Conservation (phyloP, 1,140 invertebrate species). For the Dryas iulia region DNA sequence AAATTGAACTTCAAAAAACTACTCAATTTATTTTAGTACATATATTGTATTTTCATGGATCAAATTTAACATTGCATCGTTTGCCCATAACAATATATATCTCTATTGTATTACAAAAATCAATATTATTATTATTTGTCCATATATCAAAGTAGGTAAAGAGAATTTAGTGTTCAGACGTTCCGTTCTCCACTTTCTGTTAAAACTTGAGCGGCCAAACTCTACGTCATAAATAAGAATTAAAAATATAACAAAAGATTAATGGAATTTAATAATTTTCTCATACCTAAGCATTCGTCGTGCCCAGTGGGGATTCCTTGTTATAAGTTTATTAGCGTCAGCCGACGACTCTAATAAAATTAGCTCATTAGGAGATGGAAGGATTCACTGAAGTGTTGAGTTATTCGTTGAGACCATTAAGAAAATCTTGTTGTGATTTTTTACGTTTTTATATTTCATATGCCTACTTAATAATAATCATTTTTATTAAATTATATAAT, state of each 20-base stretch:
- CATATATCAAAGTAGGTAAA: too few species aligned
- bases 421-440: not conserved
- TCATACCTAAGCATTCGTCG: not conserved
- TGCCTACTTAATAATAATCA: not conserved
- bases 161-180: too few species aligned
- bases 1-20: too few species aligned
- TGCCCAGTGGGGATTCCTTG: conserved; percentile 3
- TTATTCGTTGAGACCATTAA: not conserved
- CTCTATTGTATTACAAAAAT: too few species aligned
- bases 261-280: not conserved
- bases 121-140: too few species aligned
- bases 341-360: conserved; percentile 20
- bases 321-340: conserved; percentile 25
- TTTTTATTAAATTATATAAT: not conserved
- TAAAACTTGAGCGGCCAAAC: too few species aligned
- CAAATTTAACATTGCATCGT: too few species aligned
- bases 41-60: too few species aligned
- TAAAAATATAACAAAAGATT: not conserved
- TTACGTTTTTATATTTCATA: not conserved
- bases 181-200: too few species aligned
- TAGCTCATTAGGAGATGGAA: conserved; percentile 18
- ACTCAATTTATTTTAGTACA: too few species aligned
- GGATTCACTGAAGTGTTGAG: conserved; percentile 1
- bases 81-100: too few species aligned
- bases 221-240: not conserved